Evolutionary conservation across 2,797 vertebrate species (phyloP).

Genomic region (Anisognathus igniventris): DNA sequence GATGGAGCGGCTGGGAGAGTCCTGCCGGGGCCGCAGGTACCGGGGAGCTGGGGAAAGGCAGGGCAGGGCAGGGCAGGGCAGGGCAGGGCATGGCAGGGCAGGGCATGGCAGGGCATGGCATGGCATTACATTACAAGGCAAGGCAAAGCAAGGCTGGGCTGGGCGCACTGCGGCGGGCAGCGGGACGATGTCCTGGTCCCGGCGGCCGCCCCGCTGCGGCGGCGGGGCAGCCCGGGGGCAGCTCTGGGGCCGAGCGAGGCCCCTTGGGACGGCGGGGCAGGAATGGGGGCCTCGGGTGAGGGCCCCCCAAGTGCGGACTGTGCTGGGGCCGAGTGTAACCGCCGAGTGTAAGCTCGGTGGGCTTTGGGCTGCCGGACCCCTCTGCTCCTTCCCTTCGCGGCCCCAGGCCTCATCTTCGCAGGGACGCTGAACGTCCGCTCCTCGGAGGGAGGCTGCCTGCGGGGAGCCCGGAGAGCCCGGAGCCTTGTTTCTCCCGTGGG

Average conservation of each 20-base stretch:
- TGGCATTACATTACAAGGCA: too few species aligned
- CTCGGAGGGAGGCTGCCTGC: neutral
- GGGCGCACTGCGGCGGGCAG: neutral
- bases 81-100: neutral
- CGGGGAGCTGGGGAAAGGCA: neutral
- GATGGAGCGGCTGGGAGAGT: neutral
- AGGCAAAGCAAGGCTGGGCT: too few species aligned
- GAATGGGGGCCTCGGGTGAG: neutral
- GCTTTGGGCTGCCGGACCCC: neutral
- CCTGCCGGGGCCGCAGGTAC: neutral
- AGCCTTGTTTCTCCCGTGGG: neutral
- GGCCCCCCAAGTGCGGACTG: rapidly evolving
- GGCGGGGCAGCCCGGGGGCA: too few species aligned
- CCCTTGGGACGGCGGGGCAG: neutral
- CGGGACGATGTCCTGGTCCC: too few species aligned
- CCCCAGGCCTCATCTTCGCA: neutral
- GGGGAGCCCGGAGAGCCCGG: too few species aligned
- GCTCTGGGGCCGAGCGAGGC: neutral
- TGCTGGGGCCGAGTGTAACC: neutral
- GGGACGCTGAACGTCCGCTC: neutral
- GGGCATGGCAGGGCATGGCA: too few species aligned
- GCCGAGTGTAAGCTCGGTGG: too few species aligned
- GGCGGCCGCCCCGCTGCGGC: too few species aligned
- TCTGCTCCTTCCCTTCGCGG: neutral
- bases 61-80: neutral